Evolutionary conservation across 2,797 vertebrate species (phyloP), one percentile per base, ranked within the genome.

Genomic region (Tadarida brasiliensis): DNA sequence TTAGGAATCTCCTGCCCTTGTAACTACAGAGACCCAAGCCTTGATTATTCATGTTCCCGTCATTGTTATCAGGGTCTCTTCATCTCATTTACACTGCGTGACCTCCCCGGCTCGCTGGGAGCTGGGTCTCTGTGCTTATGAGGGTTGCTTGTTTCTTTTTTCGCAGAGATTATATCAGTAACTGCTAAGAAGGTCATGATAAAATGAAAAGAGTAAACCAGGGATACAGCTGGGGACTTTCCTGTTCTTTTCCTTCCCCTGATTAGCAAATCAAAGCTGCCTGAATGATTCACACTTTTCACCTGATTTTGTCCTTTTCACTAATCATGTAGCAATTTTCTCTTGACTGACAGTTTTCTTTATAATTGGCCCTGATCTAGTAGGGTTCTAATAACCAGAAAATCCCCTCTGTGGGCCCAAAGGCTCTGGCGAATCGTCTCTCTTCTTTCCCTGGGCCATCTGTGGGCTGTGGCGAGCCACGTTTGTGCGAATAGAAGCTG

Each of bases 321-420:
- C 99, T 99, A 99, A 99, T 99, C 99, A 99, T 99, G 99, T 99
- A 99, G 99, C 99, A 99, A 99, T 99, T 99, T 99, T 99, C 99
- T 99, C 99, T 99, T 99, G 99, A 99, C 99, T 99, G 99, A 99
- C 99, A 99, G 99, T 99, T 99, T 99, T 99, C 99, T 99, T 99
- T 99, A 99, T 99, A 99, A 99, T 99, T 99, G 99, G 99, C 99
- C 99, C 99, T 99, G 99, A 99, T 99, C 99, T 99, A 99, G 99
- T 99, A 98, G 99, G 99, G 99, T 99, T 99, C 99, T 99, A 99
- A 99, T 99, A 99, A 99, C 99, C 99, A 99, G 99, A 99, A 99
- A 99, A 99, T 99, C 99, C 99, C 99, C 99, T 99, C 99, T 99
- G 99, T 99, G 99, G 99, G 99, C 99, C 99, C 99, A 99, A 98